Evolutionary conservation across 2,797 vertebrate species (phyloP).

Genomic region (Steatocranus sp.): DNA sequence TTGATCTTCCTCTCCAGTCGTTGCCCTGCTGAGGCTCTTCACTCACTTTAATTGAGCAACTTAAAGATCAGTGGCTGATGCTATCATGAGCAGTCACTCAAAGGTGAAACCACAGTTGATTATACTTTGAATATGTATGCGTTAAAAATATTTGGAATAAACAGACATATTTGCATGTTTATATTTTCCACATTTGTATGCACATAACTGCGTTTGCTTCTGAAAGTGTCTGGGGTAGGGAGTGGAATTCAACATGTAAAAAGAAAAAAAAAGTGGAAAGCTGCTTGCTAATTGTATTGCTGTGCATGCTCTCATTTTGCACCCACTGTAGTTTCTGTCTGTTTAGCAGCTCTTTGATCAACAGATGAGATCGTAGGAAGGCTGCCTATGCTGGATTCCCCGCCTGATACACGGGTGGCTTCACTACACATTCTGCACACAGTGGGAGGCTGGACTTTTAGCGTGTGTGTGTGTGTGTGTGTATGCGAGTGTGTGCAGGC

Average conservation of each 20-base stretch:
- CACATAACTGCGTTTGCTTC: neutral
- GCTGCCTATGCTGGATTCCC: conserved; percentile 31
- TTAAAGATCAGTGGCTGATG: conserved; percentile 35
- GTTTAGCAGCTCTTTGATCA: conserved; percentile 73
- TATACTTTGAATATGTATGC: neutral
- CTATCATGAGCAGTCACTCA: conserved; percentile 14
- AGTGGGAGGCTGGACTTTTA: conserved; percentile 24
- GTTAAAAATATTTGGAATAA: neutral
- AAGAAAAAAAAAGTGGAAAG: neutral
- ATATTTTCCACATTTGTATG: neutral
- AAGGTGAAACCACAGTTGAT: conserved; percentile 7
- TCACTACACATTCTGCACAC: conserved; percentile 28
- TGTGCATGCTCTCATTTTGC: conserved; percentile 35
- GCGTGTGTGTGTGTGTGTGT: neutral
- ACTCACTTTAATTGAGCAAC: conserved; percentile 57
- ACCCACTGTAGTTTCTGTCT: conserved; percentile 58
- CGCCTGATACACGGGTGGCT: conserved; percentile 37
- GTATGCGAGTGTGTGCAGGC: neutral
- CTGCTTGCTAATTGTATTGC: conserved; percentile 53
- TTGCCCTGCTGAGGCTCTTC: conserved; percentile 24
- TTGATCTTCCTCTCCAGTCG: conserved; percentile 51
- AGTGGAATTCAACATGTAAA: conserved; percentile 15
- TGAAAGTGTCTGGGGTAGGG: neutral
- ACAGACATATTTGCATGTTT: neutral
- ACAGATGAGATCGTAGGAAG: conserved; percentile 49